Conservation (phyloP, 2,888 invertebrate species). For the Xanthia icteritia region DNA sequence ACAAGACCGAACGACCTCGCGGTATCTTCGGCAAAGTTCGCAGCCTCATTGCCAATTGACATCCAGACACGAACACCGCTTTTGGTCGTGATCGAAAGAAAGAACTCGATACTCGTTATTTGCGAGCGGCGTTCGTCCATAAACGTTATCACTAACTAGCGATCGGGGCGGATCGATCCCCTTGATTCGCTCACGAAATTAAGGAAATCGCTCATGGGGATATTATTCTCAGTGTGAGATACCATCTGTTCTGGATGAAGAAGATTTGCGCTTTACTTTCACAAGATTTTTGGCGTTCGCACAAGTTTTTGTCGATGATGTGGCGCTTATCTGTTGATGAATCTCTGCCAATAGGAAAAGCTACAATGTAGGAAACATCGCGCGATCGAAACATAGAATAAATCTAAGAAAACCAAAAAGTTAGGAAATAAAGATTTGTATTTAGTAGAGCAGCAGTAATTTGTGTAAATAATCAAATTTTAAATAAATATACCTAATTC, state of each 20-base stretch:
- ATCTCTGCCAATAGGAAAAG: constrained; percentile 54
- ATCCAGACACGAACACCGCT: constrained; percentile 84
- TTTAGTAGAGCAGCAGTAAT: not conserved
- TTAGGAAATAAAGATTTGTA: not conserved
- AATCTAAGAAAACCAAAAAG: not conserved
- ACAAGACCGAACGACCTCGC: constrained; percentile 75
- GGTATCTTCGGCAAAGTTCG: constrained; percentile 78
- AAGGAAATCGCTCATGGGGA: constrained; percentile 90
- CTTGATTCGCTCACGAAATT: constrained; percentile 90
- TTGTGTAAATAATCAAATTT: constrained; percentile 34
- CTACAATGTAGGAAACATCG: constrained; percentile 21
- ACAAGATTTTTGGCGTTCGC: constrained; percentile 72
- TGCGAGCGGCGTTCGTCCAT: constrained; percentile 84
- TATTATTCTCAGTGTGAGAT: constrained; percentile 86
- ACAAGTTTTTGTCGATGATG: constrained; percentile 64
- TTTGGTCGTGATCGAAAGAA: constrained; percentile 87
- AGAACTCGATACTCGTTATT: constrained; percentile 81
- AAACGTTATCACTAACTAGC: constrained; percentile 89
- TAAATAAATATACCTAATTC: constrained; percentile 1
- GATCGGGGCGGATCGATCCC: constrained; percentile 89
- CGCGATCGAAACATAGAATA: not conserved
- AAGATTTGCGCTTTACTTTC: constrained; percentile 80
- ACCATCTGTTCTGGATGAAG: constrained; percentile 79
- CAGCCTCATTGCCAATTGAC: constrained; percentile 88
- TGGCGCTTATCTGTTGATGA: constrained; percentile 61